phyloP scores from a whole-genome alignment of 2,113 vertebrate genomes.

The Pitta sordida region DNA sequence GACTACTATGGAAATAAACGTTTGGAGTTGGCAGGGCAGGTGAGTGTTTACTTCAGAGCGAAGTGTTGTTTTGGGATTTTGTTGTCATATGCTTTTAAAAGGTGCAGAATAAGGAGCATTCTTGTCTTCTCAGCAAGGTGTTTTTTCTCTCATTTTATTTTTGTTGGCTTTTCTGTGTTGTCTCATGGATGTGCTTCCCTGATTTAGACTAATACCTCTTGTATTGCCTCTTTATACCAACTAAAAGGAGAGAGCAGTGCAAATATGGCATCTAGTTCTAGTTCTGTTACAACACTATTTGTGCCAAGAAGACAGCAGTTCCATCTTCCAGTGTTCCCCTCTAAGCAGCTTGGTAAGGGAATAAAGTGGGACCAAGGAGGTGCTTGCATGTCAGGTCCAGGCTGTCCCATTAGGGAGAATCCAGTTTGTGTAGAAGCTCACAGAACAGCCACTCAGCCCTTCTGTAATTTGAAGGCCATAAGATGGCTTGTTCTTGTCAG shows the following conservation, averaged over 20 bases:
- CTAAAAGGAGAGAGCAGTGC: not conserved
- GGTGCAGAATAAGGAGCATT: not conserved
- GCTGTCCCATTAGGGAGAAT: not conserved
- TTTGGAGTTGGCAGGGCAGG: conserved; percentile 95
- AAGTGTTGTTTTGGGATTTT: not conserved
- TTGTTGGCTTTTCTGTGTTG: not conserved
- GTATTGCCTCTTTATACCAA: not conserved
- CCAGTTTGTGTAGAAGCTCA: not conserved
- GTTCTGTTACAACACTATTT: not conserved
- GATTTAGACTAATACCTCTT: not conserved
- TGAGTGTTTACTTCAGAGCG: conserved; percentile 38
- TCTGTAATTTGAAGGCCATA: not conserved
- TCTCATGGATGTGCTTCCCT: not conserved
- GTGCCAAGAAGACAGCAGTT: not conserved
- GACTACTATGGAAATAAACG: conserved; percentile 99
- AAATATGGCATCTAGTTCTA: not conserved
- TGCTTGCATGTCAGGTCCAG: not conserved
- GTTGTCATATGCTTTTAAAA: not conserved
- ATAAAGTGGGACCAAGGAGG: not conserved
- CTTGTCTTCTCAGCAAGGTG: not conserved
- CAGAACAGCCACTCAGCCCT: not conserved
- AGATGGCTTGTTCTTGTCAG: not conserved
- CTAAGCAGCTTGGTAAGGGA: not conserved
- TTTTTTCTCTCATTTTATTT: not conserved
- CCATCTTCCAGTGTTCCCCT: not conserved